phyloP scores from a whole-genome alignment of 2,113 vertebrate species.

The Calonectris borealis region DNA sequence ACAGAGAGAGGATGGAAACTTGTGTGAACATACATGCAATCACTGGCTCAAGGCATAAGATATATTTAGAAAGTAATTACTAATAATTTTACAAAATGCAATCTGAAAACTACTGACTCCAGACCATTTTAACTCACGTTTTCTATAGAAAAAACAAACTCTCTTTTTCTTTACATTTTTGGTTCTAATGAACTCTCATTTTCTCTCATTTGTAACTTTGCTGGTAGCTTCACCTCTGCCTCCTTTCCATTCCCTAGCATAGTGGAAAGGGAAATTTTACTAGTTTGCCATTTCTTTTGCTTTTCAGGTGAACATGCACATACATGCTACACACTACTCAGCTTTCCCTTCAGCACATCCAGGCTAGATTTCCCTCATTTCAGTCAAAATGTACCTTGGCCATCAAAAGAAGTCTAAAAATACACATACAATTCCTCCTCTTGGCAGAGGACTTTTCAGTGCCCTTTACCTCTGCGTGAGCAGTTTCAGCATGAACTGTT shows the following conservation, averaged over 20 bases:
- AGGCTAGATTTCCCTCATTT: neutral
- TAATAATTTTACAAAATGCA: neutral
- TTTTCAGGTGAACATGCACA: neutral
- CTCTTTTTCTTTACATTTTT: neutral
- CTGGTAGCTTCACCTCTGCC: neutral
- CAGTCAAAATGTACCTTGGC: neutral
- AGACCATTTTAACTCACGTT: rapidly evolving
- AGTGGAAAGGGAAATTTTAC: neutral
- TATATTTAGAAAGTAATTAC: neutral
- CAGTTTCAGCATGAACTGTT: neutral
- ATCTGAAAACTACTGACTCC: neutral
- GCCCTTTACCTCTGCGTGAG: neutral
- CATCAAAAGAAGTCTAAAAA: conserved; percentile 5
- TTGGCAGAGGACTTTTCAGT: neutral
- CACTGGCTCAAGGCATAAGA: neutral
- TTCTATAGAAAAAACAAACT: neutral
- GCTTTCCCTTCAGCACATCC: neutral
- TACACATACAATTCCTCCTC: neutral
- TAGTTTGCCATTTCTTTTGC: neutral
- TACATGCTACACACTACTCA: neutral
- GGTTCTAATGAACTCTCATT: neutral
- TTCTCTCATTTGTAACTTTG: neutral
- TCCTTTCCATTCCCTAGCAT: neutral
- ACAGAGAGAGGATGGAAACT: neutral
- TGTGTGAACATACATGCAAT: neutral